phyloP scores from a whole-genome alignment of 2,113 vertebrate genomes.

The Toxotes chatareus region DNA sequence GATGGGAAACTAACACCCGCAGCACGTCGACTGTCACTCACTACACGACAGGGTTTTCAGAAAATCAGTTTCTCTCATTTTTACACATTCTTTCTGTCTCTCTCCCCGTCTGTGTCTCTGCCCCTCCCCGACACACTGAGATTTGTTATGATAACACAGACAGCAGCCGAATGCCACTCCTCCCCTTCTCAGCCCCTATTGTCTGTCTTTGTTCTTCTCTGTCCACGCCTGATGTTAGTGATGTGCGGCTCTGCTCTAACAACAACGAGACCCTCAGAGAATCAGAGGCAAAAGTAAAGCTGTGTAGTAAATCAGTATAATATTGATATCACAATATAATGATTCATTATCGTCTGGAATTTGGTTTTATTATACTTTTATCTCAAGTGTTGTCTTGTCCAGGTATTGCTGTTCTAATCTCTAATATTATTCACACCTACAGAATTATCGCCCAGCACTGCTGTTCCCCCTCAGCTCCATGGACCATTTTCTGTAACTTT shows the following conservation, averaged over 20 bases:
- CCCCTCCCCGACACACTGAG: slow-evolving; percentile 42
- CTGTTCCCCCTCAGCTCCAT: not conserved
- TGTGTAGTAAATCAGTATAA: not conserved
- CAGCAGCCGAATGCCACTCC: slow-evolving; percentile 44
- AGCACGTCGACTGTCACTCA: slow-evolving; percentile 54
- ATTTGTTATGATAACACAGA: slow-evolving; percentile 76
- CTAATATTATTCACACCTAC: not conserved
- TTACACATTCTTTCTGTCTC: slow-evolving; percentile 54
- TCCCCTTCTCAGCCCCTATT: slow-evolving; percentile 31
- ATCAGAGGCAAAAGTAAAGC: not conserved
- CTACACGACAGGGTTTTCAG: slow-evolving; percentile 21
- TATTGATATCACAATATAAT: not conserved
- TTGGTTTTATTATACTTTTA: not conserved
- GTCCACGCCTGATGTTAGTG: not conserved
- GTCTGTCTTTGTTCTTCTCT: slow-evolving; percentile 36
- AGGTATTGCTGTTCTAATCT: not conserved
- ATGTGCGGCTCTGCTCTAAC: slow-evolving; percentile 8
- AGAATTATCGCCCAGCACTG: not conserved
- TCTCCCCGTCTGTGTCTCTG: slow-evolving; percentile 17
- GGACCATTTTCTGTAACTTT: not conserved
- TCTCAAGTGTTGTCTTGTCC: not conserved
- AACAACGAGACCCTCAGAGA: slow-evolving; percentile 11
- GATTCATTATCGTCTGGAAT: not conserved
- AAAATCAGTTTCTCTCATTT: slow-evolving; percentile 52
- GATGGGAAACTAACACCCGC: slow-evolving; percentile 59